Percentiles rank a stretch among this genome's conserved stretches.
These are phyloP conservation scores for Eufriesea mexicana DNA, from an alignment of 1,140 invertebrate genomes.

Conservation along the genomic window DNA sequence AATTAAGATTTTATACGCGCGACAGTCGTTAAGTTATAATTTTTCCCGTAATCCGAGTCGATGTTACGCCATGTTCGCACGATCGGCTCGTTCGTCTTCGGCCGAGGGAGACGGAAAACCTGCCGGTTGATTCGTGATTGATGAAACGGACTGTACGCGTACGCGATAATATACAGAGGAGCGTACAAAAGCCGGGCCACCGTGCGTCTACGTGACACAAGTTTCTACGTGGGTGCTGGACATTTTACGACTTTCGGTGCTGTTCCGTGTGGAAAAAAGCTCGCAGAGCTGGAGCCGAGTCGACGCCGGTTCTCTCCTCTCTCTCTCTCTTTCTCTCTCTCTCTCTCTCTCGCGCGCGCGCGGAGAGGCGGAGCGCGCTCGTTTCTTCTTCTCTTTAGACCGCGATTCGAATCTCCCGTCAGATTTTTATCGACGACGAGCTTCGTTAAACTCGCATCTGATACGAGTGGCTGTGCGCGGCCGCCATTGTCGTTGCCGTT, in stretches of 20 bases:
- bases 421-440: conserved; percentile 46
- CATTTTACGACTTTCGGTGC: conserved; percentile 64
- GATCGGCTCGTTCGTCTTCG: background rate
- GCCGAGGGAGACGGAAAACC: background rate
- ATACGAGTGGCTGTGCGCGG: conserved; percentile 1
- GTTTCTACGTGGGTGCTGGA: conserved; percentile 66
- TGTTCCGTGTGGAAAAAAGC: conserved; percentile 28
- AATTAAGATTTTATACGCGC: conserved; percentile 24
- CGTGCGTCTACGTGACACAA: conserved; percentile 63
- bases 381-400: background rate
- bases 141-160: conserved; percentile 60
- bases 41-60: conserved; percentile 28
- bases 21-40: conserved; percentile 20
- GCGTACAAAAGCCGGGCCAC: conserved; percentile 52
- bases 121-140: conserved; percentile 2
- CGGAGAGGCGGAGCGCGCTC: conserved; percentile 10
- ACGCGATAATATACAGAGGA: conserved; percentile 63
- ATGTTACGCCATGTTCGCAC: conserved; percentile 20
- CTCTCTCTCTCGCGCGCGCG: conserved; percentile 2
- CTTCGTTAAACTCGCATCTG: conserved; percentile 49
- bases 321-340: background rate
- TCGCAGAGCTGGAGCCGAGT: background rate
- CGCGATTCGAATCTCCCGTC: conserved; percentile 53
- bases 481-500: conserved; percentile 26
- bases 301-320: background rate